Conservation (phyloP, 2,888 invertebrate species). For the Hylaea fasciaria region DNA sequence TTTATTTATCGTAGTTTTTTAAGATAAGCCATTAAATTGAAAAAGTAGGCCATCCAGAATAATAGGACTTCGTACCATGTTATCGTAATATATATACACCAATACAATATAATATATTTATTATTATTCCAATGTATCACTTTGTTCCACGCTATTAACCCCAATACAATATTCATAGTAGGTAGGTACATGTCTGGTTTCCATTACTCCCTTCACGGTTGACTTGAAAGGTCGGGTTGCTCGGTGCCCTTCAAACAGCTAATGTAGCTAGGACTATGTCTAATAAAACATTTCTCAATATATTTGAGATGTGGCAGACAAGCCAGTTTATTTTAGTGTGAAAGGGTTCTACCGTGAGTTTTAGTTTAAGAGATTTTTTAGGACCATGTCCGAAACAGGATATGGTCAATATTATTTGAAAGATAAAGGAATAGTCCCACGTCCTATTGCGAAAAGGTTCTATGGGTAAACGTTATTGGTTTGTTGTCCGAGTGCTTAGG, state of each 20-base stretch:
- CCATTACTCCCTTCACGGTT: conserved; percentile 21
- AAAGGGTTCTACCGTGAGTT: not conserved
- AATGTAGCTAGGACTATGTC: not conserved
- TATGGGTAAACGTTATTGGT: not conserved
- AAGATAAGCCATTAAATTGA: too few species aligned
- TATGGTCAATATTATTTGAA: not conserved
- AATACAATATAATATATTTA: too few species aligned
- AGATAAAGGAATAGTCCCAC: not conserved
- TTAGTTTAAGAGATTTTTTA: not conserved
- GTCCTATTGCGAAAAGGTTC: not conserved
- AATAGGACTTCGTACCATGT: too few species aligned
- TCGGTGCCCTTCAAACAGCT: too few species aligned
- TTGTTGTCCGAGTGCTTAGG: not conserved
- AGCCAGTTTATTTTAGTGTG: not conserved
- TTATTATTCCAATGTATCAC: not conserved
- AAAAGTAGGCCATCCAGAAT: too few species aligned
- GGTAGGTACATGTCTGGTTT: conserved; percentile 1
- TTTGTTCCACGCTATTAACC: conserved; percentile 21
- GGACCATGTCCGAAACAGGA: not conserved
- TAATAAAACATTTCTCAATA: not conserved
- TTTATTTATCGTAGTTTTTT: too few species aligned
- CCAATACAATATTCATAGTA: conserved; percentile 18
- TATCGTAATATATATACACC: too few species aligned
- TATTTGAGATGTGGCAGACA: not conserved
- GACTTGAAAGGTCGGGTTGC: conserved; percentile 19